These are phyloP conservation scores for Onchidella celtica DNA, from an alignment of 2,888 invertebrate genomes.

Conservation along the genomic window DNA sequence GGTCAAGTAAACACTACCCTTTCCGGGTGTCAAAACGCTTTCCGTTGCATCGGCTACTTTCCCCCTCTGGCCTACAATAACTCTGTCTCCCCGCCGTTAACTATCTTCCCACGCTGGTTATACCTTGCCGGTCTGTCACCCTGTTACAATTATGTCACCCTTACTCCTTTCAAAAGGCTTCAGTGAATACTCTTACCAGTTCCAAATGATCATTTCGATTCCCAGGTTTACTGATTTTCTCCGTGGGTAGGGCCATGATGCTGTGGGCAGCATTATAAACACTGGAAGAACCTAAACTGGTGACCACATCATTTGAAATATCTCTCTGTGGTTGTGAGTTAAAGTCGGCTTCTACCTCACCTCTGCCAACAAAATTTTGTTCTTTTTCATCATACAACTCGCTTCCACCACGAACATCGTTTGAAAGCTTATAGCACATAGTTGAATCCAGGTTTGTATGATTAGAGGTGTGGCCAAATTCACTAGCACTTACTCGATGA, in stretches of 20 bases:
- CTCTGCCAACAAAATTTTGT: neutral
- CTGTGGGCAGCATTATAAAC: conserved; percentile 20
- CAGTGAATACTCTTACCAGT: conserved; percentile 24
- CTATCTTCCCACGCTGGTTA: too few species aligned
- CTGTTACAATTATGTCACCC: too few species aligned
- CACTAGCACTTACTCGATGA: neutral
- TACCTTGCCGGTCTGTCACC: too few species aligned
- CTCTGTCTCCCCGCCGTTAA: too few species aligned
- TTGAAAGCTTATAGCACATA: conserved; percentile 11
- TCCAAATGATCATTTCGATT: conserved; percentile 25
- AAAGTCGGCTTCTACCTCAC: neutral
- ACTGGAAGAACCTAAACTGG: conserved; percentile 4
- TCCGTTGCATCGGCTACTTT: too few species aligned
- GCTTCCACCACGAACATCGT: neutral
- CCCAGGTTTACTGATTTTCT: conserved; percentile 2
- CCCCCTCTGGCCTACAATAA: too few species aligned
- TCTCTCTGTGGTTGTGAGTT: neutral
- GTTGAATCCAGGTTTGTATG: conserved; percentile 1
- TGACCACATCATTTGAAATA: neutral
- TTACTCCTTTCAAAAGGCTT: too few species aligned
- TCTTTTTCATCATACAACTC: conserved; percentile 3
- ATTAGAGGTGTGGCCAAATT: conserved; percentile 1
- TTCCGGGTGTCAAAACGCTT: too few species aligned
- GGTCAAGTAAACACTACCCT: too few species aligned
- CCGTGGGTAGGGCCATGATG: neutral